Base-by-base conservation (phyloP, 1,140 invertebrate species). In the Ips nitidus region DNA sequence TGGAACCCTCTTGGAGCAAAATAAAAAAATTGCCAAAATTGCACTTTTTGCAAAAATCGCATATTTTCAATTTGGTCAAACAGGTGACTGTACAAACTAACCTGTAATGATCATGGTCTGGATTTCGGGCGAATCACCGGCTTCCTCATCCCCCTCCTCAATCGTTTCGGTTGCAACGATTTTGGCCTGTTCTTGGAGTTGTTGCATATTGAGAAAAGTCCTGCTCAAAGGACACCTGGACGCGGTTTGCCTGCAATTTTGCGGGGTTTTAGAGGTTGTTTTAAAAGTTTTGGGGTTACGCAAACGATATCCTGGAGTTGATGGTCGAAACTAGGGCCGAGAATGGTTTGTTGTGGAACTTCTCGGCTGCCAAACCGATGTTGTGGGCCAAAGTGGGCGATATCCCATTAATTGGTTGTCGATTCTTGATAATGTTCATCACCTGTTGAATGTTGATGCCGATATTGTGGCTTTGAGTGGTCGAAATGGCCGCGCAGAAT, bases 381-480 rank as follows among this genome's bases (percentile, higher is more conserved):
- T 81, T 81, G 58, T 81, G 78, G 1, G 77, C 77, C 39, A 81
- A 64, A 47, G 80, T 80, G 1, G 79, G 79, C 1, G 78, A 80
- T 41, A 81, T 78, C 5, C 76, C 77, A 39, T 71, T 64, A 2
- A 75, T 70, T 2, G 80, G 73, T 70, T 84, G 82, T 47, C 78
- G 79, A 38, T 75, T 82, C 75, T 85, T 85, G 68, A 85, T 83
- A 57, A 83, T 81, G 57, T 78, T 82, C 76, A 85, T 79, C 2
- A 84, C 80, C 79, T 86, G 82, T 71, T 86, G 85, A 62, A 86
- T 84, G 73, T 85, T 86, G 38, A 86, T 79, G 42, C 84, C 84
- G 39, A 86, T 78, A 76, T 86, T 86, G 66, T 86, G 82, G 74
- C 83, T 85, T 0, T 81, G 83, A 7, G 79, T 77, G 4, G 84